Conservation (phyloP, 2,113 vertebrate species). For the Donacobius atricapilla region DNA sequence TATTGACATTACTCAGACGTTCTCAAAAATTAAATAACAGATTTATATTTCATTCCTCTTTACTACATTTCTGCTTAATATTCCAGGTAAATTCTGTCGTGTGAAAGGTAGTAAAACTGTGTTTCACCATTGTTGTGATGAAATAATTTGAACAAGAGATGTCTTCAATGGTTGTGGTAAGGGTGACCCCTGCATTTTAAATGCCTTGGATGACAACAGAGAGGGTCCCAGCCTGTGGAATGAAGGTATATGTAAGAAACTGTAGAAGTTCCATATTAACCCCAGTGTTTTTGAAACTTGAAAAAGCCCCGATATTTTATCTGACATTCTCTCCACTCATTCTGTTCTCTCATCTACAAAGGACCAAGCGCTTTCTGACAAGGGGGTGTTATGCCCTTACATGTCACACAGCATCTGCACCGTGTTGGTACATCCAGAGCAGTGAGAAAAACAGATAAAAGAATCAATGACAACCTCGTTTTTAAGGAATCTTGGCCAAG, state of each 20-base stretch:
- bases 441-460: neutral
- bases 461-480: neutral
- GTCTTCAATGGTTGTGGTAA: neutral
- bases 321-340: neutral
- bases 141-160: neutral
- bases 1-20: neutral
- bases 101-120: neutral
- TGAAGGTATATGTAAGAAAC: neutral
- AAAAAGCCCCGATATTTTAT: neutral
- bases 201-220: neutral
- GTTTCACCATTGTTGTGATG: neutral
- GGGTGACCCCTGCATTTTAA: neutral
- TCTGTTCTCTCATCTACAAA: neutral
- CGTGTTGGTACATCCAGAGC: neutral
- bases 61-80: neutral
- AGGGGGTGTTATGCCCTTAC: neutral
- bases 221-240: neutral
- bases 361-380: neutral
- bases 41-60: neutral
- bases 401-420: neutral
- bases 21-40: neutral
- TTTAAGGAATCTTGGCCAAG: neutral
- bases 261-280: neutral
- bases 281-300: neutral
- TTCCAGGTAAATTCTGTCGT: neutral